Evolutionary conservation across 2,113 vertebrate genomes (phyloP), one percentile per base, ranked within the genome.

Genomic region (Melanerpes aurifrons): DNA sequence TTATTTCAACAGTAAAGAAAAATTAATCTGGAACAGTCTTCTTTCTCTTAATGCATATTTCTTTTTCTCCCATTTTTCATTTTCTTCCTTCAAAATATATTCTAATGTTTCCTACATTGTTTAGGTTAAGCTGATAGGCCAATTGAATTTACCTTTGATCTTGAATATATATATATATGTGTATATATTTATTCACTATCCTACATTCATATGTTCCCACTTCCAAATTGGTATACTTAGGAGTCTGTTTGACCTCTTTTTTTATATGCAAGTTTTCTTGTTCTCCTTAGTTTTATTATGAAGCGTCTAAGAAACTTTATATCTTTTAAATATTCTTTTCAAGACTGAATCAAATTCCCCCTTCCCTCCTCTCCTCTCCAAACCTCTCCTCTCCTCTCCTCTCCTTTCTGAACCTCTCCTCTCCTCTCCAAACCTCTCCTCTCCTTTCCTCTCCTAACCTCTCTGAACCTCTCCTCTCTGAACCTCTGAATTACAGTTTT

Each of bases 371-470:
- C 11, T 31, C 40, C 72, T 37, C 37, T 37, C 37, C 37, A 9
- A 37, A 37, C 37, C 37, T 37, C 37, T 37, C 37, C 37, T 37
- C 37, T 37, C 37, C 37, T 32, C 31, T 9, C 40, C 40, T 43
- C 40, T 43, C 40, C 40, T 43, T 10, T 31, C 40, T n/a, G 10
- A 37, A 37, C 37, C 37, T 37, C 37, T 37, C 35, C 35, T 37
- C 35, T 37, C 5, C 1, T 0, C 28, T 20, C 1, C 1, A 8
- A 11, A 7, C 5, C 16, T 32, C 31, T 9, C 40, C 40, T 43
- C 40, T 43, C 40, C 40, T 43, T 10, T 31, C 40, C 72, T 37
- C 35, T 9, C 35, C n/a, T n/a, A 37, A 37, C 37, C 37, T 37
- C 37, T 37, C 35, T 37, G 37, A 37, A 37, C 37, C 37, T 37